Evolutionary conservation across 2,888 invertebrate species (phyloP).

Genomic region (Scaptomyza caliginosa): DNA sequence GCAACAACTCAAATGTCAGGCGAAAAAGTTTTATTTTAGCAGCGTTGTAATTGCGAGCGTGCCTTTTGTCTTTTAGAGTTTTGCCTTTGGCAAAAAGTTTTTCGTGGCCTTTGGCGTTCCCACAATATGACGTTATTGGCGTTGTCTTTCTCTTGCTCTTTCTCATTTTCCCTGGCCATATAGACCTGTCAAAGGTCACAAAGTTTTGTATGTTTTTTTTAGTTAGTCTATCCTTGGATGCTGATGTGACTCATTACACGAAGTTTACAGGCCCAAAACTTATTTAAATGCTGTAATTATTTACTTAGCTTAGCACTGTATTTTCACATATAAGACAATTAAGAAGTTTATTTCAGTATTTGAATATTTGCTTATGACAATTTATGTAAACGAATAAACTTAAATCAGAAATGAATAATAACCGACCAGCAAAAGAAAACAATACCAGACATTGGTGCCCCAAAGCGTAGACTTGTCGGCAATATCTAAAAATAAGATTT

Average conservation of each 20-base stretch:
- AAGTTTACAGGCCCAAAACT: background rate
- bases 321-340: background rate
- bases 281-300: background rate
- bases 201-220: slow-evolving; percentile 2
- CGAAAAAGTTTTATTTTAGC: slow-evolving; percentile 57
- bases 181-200: slow-evolving; percentile 39
- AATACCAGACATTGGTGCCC: slow-evolving; percentile 35
- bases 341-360: slow-evolving; percentile 17
- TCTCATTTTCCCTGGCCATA: slow-evolving; percentile 5
- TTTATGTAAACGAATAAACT: background rate
- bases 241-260: slow-evolving; percentile 26
- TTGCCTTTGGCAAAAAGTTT: slow-evolving; percentile 51
- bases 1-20: slow-evolving; percentile 64
- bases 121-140: slow-evolving; percentile 46
- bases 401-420: slow-evolving; percentile 3
- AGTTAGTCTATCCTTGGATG: slow-evolving; percentile 20
- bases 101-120: slow-evolving; percentile 30
- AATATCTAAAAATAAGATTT: slow-evolving; percentile 52
- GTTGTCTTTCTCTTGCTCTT: slow-evolving; percentile 21
- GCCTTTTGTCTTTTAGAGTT: slow-evolving; percentile 59
- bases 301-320: slow-evolving; percentile 11
- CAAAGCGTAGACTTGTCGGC: slow-evolving; percentile 25
- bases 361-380: slow-evolving; percentile 22
- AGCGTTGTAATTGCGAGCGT: slow-evolving; percentile 69
- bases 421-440: slow-evolving; percentile 7